Evolutionary conservation across 2,888 invertebrate species (phyloP), one percentile per base, ranked within the genome.

Genomic region (Scaptomyza reducta): DNA sequence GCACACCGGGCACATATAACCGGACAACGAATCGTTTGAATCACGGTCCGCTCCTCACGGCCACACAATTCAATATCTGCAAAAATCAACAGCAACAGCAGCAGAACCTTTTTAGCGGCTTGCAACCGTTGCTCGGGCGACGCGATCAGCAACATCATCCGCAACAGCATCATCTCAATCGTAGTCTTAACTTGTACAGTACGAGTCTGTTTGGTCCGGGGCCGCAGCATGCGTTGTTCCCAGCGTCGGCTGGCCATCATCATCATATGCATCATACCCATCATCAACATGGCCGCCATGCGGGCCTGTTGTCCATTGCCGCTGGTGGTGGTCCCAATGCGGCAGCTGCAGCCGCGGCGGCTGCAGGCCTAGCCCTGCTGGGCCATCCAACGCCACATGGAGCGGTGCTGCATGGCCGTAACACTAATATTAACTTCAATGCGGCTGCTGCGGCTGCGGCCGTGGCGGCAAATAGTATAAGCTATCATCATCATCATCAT

Each of bases 401-500:
- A 22, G 33, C 49, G 18, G n/a, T 49, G n/a, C 18, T 49, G 4
- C 49, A 49, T 10, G 22, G 50, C 3, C 76, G 65, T 38, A 66
- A 60, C 55, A 33, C 70, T 55, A 67, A 60, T 45, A 58, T 79
- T 74, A 73, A 71, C 65, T 81, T 77, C 42, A 74, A 73, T 64
- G 79, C 78, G 50, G 80, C 77, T 54, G 83, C 77, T 54, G 77
- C 79, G 50, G 79, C 78, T 10, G 74, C 80, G 16, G 83, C 88
- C 22, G 88, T 83, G 54, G 87, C 90, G 22, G 82, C 81, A 51
- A 89, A 83, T 86, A 90, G 83, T 88, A 75, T 90, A 77, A 89
- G 77, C 78, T 87, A 86, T 69, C 89, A 90, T 72, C 87, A 88
- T 50, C 87, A 90, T 68, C 87, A 88, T 51, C 81, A 90, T 65